phyloP scores from a whole-genome alignment of 2,113 vertebrate species.

The Ictidomys tridecemlineatus region DNA sequence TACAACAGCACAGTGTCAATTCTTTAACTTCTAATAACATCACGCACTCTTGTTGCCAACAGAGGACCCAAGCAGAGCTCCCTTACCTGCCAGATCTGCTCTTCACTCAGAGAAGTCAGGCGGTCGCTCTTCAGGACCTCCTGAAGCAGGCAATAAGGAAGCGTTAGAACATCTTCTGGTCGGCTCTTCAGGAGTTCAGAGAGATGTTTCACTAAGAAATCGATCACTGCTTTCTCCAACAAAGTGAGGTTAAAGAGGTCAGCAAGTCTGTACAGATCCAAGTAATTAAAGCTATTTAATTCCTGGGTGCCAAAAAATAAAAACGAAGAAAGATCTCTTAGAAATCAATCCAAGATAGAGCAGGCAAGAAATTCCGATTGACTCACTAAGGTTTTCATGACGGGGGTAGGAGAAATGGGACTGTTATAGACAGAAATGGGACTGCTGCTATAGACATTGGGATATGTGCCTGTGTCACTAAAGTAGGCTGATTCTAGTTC shows the following conservation, averaged over 20 bases:
- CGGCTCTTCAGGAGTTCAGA: conserved; percentile 94
- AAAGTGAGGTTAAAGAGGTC: conserved; percentile 98
- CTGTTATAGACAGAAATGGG: not conserved
- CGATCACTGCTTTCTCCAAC: conserved; percentile 96
- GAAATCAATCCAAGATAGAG: conserved; percentile 61
- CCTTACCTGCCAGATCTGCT: conserved; percentile 98
- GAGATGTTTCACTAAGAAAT: conserved; percentile 97
- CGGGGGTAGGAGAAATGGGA: conserved; percentile 24
- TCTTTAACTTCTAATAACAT: conserved; percentile 54
- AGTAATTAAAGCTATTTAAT: conserved; percentile 97
- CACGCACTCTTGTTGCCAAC: not conserved
- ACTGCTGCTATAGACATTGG: too few species aligned
- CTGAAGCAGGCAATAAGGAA: conserved; percentile 95
- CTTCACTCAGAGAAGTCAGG: conserved; percentile 96
- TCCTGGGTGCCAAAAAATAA: conserved; percentile 89
- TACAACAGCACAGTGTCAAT: not conserved
- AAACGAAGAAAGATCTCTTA: conserved; percentile 72
- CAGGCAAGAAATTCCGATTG: conserved; percentile 73
- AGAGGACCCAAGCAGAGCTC: conserved; percentile 62
- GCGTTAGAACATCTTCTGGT: conserved; percentile 94
- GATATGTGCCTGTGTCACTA: too few species aligned
- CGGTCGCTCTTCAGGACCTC: conserved; percentile 98
- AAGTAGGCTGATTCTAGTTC: too few species aligned
- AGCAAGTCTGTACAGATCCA: conserved; percentile 98
- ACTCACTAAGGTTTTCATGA: conserved; percentile 45